A percentile compares a stretch with the other conserved stretches of the same genome.
These are phyloP conservation scores for Catonia carolina DNA, from an alignment of 2,888 invertebrate genomes.

Conservation along the genomic window DNA sequence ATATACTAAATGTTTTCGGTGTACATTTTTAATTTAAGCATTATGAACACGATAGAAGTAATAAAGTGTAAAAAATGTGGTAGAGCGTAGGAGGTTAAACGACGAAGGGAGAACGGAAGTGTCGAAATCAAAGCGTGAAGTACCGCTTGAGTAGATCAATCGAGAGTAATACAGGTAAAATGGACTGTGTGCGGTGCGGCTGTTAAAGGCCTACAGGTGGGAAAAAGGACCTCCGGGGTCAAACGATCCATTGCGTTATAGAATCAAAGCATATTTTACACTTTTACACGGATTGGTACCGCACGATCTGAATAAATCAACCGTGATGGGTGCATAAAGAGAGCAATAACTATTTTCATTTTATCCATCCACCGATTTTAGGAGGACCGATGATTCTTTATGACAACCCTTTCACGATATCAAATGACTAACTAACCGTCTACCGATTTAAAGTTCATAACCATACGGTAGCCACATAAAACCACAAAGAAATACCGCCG, in stretches of 20 bases:
- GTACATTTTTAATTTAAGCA: too few relatives aligned
- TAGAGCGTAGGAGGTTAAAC: neutral
- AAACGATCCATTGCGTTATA: neutral
- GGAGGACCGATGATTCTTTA: too few relatives aligned
- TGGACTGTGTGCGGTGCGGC: neutral
- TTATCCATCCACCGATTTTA: too few relatives aligned
- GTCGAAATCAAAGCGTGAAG: slow-evolving; percentile 26
- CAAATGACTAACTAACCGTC: too few relatives aligned
- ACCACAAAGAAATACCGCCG: slow-evolving; percentile 18
- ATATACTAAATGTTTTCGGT: too few relatives aligned
- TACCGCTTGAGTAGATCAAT: slow-evolving; percentile 6
- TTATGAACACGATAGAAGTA: too few relatives aligned
- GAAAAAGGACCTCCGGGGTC: neutral
- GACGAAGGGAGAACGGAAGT: slow-evolving; percentile 23
- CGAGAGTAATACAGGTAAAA: neutral
- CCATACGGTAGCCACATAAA: too few relatives aligned
- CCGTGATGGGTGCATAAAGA: slow-evolving; percentile 25
- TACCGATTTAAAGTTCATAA: too few relatives aligned
- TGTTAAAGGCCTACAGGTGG: neutral
- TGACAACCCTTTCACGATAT: too few relatives aligned
- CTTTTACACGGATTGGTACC: slow-evolving; percentile 29
- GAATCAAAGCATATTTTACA: slow-evolving; percentile 28
- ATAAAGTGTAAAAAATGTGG: too few relatives aligned
- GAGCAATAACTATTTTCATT: too few relatives aligned
- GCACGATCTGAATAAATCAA: slow-evolving; percentile 25